Evolutionary conservation across 1,140 invertebrate species (phyloP), one percentile per base, ranked within the genome.

Genomic region (Parasteatoda tepidariorum): DNA sequence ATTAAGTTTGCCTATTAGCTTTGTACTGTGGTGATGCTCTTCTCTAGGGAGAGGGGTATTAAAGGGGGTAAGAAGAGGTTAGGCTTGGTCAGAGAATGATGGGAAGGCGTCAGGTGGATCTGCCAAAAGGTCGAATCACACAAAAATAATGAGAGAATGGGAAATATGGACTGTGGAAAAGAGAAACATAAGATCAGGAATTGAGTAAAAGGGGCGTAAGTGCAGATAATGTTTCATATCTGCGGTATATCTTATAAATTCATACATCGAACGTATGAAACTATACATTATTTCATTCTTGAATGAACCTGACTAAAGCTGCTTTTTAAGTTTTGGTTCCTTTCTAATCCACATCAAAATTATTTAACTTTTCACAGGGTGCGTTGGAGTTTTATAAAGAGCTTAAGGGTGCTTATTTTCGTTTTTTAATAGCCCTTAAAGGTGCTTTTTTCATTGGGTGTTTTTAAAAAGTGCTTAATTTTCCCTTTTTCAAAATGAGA

Each of bases 1-100:
- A 82, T 82, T 82, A 82, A 71, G 62, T 61, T n/a, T 82, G 57
- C 67, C 66, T 82, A 81, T 81, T 81, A 61, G 78, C 78, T 81
- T 81, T 67, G 75, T 75, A 61, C 71, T 75, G 28, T 48, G 38
- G 38, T 18, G 33, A 34, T n/a, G 55, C 71, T 28, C 67, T 48
- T 48, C 38, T 48, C 38, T 30, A 6, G 18, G 54, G 57, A 68
- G 28, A 54, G 73, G 57, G 55, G 54, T 1, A 2, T 48, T 9
- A 48, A 48, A 48, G 38, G 54, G 54, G 30, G 70, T 9, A 13
- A 22, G 62, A 70, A 82, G 57, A 54, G 61, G 61, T 28, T 28
- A 26, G 61, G 61, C 38, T 64, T 15, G 28, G 26, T n/a, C 9
- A 38, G 34, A 67, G 67, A 22, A 82, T 66, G 61, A 34, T 78